Evolutionary conservation across 2,113 vertebrate genomes (phyloP), one percentile per base, ranked within the genome.

Genomic region (Heloderma charlesbogerti): DNA sequence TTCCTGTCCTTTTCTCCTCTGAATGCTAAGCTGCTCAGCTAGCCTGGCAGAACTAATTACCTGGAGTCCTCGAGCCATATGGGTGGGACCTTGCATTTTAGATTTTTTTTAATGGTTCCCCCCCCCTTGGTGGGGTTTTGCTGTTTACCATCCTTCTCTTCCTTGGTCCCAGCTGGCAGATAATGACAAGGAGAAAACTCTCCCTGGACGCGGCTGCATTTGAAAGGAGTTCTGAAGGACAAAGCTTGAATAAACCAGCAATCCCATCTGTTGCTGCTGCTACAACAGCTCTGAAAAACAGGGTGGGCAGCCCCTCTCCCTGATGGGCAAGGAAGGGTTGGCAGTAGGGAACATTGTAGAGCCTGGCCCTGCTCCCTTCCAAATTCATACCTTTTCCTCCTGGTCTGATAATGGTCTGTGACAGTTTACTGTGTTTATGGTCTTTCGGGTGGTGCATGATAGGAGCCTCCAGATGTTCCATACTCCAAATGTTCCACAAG

Each of bases 1-100:
- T 67, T 85, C 54, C 40, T 51, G 69, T 89, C 86, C 92, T 87
- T 91, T 85, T 92, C 77, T 90, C 87, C 88, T 93, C 90, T 93
- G 81, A 93, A 91, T 84, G 27, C 91, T 95, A 67, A 96, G 92
- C 94, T 90, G 71, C 94, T 94, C 71, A 84, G 83, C 80, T 81
- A 94, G 87, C 95, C 94, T 95, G 89, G 95, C 95, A 93, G 92
- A 92, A 94, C 96, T 96, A 96, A 97, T 96, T 95, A 95, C 89
- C 91, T 94, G 71, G 91, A 91, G 91, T 91, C 94, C 93, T 95
- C 86, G 48, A 91, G 93, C 92, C 40, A 0, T 83, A 89, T 84
- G 92, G 94, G 86, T 91, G 90, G 93, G 93, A 93, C 86, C 95
- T 82, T 63, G 88, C 66, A 12, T 94, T 95, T 95, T 57, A 88